A percentile compares a stretch with the other conserved stretches of the same genome.
phyloP scores from a whole-genome alignment of 1,140 invertebrate species.

The Cydia pomonella region DNA sequence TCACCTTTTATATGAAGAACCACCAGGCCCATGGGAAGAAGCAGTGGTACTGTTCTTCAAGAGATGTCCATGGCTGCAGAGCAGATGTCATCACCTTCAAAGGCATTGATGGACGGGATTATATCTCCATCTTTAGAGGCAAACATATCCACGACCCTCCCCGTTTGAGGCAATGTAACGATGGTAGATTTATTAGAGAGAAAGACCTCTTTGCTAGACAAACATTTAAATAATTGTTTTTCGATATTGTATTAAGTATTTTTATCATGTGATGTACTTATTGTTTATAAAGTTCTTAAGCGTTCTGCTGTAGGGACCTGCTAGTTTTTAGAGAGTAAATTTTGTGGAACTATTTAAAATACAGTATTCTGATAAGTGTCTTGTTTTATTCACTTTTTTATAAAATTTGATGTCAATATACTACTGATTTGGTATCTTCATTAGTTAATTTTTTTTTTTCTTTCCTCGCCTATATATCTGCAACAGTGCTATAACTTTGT shows the following conservation, averaged over 20 bases:
- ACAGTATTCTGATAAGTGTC: constrained; percentile 70
- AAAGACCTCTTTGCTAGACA: constrained; percentile 62
- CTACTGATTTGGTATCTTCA: neutral
- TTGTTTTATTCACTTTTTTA: constrained; percentile 41
- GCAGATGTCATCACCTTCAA: constrained; percentile 75
- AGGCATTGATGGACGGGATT: constrained; percentile 67
- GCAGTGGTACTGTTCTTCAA: constrained; percentile 75
- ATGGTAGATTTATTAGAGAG: constrained; percentile 74
- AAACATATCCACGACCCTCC: constrained; percentile 71
- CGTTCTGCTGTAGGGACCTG: constrained; percentile 70
- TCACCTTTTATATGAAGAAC: constrained; percentile 77
- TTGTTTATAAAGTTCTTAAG: constrained; percentile 50
- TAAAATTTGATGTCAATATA: constrained; percentile 1
- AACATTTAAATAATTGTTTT: constrained; percentile 55
- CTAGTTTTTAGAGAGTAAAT: constrained; percentile 58
- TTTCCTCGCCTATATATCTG: neutral
- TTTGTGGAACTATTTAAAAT: constrained; percentile 72
- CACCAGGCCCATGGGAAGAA: constrained; percentile 74
- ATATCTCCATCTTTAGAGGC: constrained; percentile 74
- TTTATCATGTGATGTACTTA: constrained; percentile 74
- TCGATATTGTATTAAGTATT: constrained; percentile 51
- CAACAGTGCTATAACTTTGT: too few species aligned
- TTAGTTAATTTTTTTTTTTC: neutral
- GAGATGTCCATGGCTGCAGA: constrained; percentile 70
- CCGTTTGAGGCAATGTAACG: constrained; percentile 67